Evolutionary conservation across 2,888 invertebrate species (phyloP).

Genomic region (Eupithecia dodoneata): DNA sequence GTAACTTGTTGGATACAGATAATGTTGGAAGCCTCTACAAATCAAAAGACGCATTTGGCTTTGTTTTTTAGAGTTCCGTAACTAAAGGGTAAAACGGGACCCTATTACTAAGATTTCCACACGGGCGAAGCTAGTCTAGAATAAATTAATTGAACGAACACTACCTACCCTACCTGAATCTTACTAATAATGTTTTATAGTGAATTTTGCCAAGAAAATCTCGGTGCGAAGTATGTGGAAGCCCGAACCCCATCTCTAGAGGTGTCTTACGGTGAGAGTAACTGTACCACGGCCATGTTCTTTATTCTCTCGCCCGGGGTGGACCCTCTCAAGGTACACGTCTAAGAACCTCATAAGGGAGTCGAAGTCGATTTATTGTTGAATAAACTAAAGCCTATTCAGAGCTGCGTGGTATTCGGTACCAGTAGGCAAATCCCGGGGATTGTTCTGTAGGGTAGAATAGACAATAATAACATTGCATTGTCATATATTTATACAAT

Average conservation of each 20-base stretch:
- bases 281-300: constrained; percentile 93
- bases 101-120: no score
- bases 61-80: no score
- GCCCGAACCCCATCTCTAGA: constrained; percentile 91
- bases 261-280: constrained; percentile 94
- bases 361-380: background rate
- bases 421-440: background rate
- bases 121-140: no score
- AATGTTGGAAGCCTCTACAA: background rate
- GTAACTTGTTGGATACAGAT: background rate
- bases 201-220: constrained; percentile 94
- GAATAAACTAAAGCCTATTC: background rate
- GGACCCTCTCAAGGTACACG: constrained; percentile 92
- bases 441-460: background rate
- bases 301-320: constrained; percentile 98
- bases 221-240: constrained; percentile 92
- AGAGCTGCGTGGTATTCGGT: background rate
- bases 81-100: no score
- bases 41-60: background rate
- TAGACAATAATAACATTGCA: no score
- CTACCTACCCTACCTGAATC: background rate
- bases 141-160: no score
- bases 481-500: no score
- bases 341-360: background rate
- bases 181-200: constrained; percentile 61